Evolutionary conservation across 2,888 invertebrate genomes (phyloP).

Genomic region (Eupithecia insigniata): DNA sequence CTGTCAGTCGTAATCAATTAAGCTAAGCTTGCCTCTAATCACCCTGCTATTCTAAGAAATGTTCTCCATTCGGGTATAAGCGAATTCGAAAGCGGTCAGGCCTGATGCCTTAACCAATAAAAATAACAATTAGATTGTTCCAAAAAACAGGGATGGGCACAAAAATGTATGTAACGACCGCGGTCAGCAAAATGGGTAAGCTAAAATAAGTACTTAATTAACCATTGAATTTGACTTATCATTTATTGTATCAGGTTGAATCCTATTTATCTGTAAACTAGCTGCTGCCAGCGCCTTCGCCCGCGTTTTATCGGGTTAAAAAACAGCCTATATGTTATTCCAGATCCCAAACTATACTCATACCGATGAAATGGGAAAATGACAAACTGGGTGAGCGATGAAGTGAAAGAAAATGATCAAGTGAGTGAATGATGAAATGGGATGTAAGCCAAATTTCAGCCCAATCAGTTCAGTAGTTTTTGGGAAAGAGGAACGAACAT

Average conservation of each 20-base stretch:
- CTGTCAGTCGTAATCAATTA: constrained; percentile 9
- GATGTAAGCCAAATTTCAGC: no score
- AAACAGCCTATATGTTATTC: no score
- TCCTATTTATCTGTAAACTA: no score
- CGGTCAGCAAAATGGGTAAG: not conserved
- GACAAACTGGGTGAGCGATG: no score
- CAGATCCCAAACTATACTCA: no score
- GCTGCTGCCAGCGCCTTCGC: no score
- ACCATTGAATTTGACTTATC: not conserved
- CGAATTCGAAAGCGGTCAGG: not conserved
- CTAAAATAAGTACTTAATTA: not conserved
- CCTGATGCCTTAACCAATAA: not conserved
- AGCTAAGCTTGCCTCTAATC: constrained; percentile 12
- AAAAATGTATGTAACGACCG: not conserved
- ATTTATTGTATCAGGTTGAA: not conserved
- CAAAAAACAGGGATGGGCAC: not conserved
- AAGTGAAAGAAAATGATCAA: no score
- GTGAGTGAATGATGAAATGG: no score
- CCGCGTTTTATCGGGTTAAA: no score
- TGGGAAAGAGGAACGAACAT: no score
- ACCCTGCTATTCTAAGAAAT: not conserved
- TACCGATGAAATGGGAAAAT: no score
- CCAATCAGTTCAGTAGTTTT: no score
- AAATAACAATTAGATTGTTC: not conserved
- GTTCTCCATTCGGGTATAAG: not conserved